Evolutionary conservation across 2,113 vertebrate genomes (phyloP).

Genomic region (Corythornis madagascariensis): DNA sequence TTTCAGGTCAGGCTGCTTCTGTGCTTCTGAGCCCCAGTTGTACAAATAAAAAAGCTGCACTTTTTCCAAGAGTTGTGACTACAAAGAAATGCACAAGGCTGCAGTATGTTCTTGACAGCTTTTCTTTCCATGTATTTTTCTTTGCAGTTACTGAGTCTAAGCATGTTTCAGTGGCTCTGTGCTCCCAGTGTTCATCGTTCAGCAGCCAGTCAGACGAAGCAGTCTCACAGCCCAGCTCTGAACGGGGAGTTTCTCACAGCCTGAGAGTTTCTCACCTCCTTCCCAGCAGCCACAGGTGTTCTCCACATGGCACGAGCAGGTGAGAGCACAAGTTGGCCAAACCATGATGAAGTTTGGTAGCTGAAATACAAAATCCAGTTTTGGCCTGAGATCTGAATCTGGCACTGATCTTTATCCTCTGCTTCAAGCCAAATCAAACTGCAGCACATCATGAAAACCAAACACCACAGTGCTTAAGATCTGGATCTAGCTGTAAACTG

Average conservation of each 20-base stretch:
- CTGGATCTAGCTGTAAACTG: background rate
- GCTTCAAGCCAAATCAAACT: background rate
- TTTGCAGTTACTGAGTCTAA: background rate
- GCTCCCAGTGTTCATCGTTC: background rate
- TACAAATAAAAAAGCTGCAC: background rate
- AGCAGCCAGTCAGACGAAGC: background rate
- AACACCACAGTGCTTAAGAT: background rate
- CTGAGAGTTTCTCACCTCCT: rapidly evolving
- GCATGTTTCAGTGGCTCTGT: background rate
- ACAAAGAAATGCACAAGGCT: background rate
- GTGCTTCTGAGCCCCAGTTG: background rate
- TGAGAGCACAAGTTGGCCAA: slow-evolving; percentile 2
- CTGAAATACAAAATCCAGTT: background rate
- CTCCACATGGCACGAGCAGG: slow-evolving; percentile 17
- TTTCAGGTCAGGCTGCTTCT: background rate
- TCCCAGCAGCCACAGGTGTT: slow-evolving; percentile 37
- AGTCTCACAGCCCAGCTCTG: background rate
- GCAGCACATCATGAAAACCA: background rate
- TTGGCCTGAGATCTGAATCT: slow-evolving; percentile 52
- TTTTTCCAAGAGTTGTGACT: background rate
- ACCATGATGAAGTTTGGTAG: slow-evolving; percentile 28
- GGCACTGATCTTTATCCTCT: background rate
- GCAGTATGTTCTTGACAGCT: background rate
- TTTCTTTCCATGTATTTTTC: background rate
- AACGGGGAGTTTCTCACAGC: background rate